Evolutionary conservation across 2,113 vertebrate species (phyloP), one percentile per base, ranked within the genome.

Genomic region (Psilopogon haemacephalus): DNA sequence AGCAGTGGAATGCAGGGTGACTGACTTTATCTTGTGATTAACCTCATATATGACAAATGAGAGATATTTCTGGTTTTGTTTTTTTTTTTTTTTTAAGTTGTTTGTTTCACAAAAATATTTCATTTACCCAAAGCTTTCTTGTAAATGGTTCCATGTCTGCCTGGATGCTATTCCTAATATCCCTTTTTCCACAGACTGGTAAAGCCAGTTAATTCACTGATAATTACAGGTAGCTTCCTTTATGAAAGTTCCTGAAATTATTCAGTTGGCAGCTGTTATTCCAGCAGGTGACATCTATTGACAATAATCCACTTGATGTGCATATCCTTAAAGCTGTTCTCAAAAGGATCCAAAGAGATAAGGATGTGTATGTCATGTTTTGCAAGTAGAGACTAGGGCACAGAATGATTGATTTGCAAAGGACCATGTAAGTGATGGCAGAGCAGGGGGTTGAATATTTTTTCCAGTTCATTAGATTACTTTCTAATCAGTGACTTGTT

Each of bases 21-120:
- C 62, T 90, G 73, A 50, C 88, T 86, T 78, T 82, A 84, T 77
- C 82, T 40, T 90, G 56, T 79, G 59, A 68, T 93, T 84, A 86
- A 89, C 91, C 55, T 94, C 50, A 70, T 67, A 9, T 50, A 20
- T 76, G 76, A 55, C 56, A 77, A 35, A 27, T 63, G 52, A 93
- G 52, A 37, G 26, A 77, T 56, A 77, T 35, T 84, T 86, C 12
- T 72, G 72, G 48, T 9, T 81, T 84, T 65, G 44, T 7, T 11
- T 17, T 44, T 44, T 44, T 38, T 67, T 33, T 7, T 11, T 17
- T 44, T 44, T 44, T 38, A 63, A n/a, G 7, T 13, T 76, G 14
- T 76, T 79, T 46, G 19, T 64, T 72, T 42, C 55, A 63, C 35
- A 70, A 27, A 87, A 68, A 18, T 24, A 13, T 64, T 60, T 82